Conservation (phyloP, 2,797 vertebrate species). For the Anniella stebbinsi region DNA sequence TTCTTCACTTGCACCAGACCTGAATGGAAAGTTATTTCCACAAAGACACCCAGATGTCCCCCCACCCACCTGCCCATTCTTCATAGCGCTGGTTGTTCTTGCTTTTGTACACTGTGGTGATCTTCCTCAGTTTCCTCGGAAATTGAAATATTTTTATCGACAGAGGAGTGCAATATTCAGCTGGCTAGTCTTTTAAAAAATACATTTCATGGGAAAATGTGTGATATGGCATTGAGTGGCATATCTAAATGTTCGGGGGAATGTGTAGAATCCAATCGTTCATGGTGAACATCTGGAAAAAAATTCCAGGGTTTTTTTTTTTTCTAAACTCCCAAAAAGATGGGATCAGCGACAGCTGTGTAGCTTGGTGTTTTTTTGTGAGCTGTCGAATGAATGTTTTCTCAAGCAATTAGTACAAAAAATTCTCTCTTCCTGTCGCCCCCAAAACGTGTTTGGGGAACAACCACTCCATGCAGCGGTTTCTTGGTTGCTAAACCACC, state of each 20-base stretch:
- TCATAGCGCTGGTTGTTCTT: not conserved
- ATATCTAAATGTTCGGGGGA: not conserved
- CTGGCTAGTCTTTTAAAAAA: not conserved
- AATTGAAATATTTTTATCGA: not conserved
- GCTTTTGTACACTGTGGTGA: not conserved
- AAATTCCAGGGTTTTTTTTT: not conserved
- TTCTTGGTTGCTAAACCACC: not conserved
- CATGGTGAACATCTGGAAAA: not conserved
- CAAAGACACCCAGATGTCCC: too few relatives aligned
- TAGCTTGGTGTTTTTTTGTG: not conserved
- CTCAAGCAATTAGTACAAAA: not conserved
- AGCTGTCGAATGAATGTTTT: not conserved
- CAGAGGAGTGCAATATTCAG: not conserved
- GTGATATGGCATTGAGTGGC: not conserved
- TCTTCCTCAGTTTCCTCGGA: not conserved
- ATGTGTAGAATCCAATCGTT: not conserved
- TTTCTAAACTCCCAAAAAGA: not conserved
- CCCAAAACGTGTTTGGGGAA: not conserved
- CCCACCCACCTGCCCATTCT: rapidly evolving
- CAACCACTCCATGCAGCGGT: not conserved
- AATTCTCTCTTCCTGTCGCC: not conserved
- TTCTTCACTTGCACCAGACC: conserved; percentile 52
- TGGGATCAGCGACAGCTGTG: not conserved
- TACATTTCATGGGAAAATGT: too few relatives aligned
- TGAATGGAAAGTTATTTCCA: not conserved